A percentile compares a stretch with the other conserved stretches of the same genome.
Evolutionary conservation across 2,113 vertebrate species (phyloP).

Genomic region (Sturnira hondurensis): DNA sequence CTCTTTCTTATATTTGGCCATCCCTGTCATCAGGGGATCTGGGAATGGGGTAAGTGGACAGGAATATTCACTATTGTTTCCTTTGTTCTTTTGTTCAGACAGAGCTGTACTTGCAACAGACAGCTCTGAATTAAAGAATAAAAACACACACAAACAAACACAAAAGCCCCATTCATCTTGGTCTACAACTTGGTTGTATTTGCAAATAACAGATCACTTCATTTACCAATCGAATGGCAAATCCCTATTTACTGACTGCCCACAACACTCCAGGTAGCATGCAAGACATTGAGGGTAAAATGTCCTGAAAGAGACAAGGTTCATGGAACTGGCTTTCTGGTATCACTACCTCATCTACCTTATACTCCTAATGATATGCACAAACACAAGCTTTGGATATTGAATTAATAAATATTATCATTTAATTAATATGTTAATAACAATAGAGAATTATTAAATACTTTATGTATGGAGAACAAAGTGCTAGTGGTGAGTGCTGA

Average conservation of each 20-base stretch:
- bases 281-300: not conserved
- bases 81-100: constrained; percentile 55
- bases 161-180: not conserved
- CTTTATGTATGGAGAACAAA: not conserved
- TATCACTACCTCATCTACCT: not conserved
- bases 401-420: not conserved
- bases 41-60: constrained; percentile 3
- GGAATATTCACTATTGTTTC: constrained; percentile 43
- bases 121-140: constrained; percentile 74
- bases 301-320: not conserved
- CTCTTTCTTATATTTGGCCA: not conserved
- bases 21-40: not conserved
- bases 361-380: not conserved
- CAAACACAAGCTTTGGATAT: not conserved
- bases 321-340: not conserved
- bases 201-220: not conserved
- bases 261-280: not conserved
- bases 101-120: constrained; percentile 47
- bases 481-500: not conserved
- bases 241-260: not conserved
- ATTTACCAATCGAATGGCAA: not conserved
- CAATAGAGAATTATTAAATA: not conserved
- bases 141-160: constrained; percentile 13
- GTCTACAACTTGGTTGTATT: not conserved
- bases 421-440: too few species aligned